Evolutionary conservation across 2,888 invertebrate species (phyloP).

Genomic region (Drosophila neutralis): DNA sequence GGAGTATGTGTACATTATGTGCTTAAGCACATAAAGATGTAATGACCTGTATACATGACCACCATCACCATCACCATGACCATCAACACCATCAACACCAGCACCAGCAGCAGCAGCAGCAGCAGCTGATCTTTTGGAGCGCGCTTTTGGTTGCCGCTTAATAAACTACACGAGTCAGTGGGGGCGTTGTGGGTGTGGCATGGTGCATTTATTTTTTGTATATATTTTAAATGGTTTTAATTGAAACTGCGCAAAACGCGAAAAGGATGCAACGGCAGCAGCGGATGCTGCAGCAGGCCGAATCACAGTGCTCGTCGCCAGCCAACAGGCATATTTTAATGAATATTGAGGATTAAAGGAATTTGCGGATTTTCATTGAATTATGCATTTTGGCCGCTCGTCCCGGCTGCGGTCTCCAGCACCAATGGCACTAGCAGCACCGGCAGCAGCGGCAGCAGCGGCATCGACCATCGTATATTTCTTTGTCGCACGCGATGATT

Average conservation of each 20-base stretch:
- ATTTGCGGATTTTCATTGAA: conserved; percentile 85
- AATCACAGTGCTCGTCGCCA: conserved; percentile 51
- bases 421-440: conserved; percentile 24
- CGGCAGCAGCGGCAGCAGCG: conserved; percentile 24
- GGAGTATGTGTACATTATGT: conserved; percentile 61
- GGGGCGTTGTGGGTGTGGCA: conserved; percentile 39
- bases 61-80: conserved; percentile 7
- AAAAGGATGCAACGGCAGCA: conserved; percentile 18
- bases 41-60: conserved; percentile 71
- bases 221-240: conserved; percentile 82
- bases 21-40: conserved; percentile 75
- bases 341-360: conserved; percentile 85
- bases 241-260: conserved; percentile 73
- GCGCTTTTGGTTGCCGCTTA: conserved; percentile 56
- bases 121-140: conserved; percentile 39
- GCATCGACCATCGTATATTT: conserved; percentile 69
- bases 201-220: conserved; percentile 3
- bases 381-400: conserved; percentile 82
- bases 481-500: conserved; percentile 82
- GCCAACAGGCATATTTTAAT: conserved; percentile 80
- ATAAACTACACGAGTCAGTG: conserved; percentile 61
- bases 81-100: conserved; percentile 22
- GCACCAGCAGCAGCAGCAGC: background rate
- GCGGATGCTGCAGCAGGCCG: conserved; percentile 35
- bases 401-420: conserved; percentile 54